These are phyloP conservation scores for Epinotia bilunana DNA, from an alignment of 2,888 invertebrate species.

Conservation along the genomic window DNA sequence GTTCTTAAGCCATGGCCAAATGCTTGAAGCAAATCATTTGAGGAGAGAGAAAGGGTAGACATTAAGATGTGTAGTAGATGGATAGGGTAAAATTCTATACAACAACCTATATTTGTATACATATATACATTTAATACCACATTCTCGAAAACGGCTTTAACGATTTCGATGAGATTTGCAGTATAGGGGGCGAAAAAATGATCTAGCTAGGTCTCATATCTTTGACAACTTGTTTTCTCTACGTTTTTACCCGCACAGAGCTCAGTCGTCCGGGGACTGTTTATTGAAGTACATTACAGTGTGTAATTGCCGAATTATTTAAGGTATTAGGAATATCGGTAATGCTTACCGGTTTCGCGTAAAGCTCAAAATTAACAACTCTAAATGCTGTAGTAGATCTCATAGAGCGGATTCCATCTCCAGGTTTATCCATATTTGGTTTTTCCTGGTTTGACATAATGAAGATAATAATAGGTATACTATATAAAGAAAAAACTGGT, in stretches of 20 bases:
- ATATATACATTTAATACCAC: too few species aligned
- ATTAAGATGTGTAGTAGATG: neutral
- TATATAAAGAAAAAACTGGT: neutral
- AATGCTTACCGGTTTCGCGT: conserved; percentile 92
- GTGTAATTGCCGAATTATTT: neutral
- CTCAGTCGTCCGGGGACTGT: too few species aligned
- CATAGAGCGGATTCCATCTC: conserved; percentile 91
- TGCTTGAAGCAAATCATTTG: neutral
- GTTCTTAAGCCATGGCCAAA: neutral
- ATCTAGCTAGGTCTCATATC: too few species aligned
- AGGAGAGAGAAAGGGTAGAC: neutral
- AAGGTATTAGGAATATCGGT: neutral
- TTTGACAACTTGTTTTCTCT: too few species aligned
- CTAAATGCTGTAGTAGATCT: conserved; percentile 90
- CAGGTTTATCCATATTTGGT: conserved; percentile 77
- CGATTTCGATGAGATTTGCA: too few species aligned
- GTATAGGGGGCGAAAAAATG: too few species aligned
- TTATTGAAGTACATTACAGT: neutral
- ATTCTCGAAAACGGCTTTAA: too few species aligned
- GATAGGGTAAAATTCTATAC: too few species aligned
- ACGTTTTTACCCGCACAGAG: too few species aligned
- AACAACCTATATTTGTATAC: too few species aligned
- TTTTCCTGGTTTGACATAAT: conserved; percentile 56
- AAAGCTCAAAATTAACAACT: conserved; percentile 94
- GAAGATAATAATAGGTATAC: neutral